Evolutionary conservation across 2,797 vertebrate species (phyloP).

Genomic region (Nyctibius grandis): DNA sequence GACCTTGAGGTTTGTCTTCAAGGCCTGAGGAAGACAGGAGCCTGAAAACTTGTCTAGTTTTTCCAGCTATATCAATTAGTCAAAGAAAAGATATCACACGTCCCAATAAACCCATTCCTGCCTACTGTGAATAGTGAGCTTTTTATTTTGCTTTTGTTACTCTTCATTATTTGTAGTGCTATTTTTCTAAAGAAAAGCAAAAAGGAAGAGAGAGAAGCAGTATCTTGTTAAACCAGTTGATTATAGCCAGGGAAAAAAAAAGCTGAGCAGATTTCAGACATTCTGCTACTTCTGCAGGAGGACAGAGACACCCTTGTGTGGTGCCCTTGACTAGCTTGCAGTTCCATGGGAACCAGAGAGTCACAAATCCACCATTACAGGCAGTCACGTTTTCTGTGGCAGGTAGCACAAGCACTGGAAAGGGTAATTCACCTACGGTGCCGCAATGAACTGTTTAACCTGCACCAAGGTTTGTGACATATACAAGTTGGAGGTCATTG

Average conservation of each 20-base stretch:
- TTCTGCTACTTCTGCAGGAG: background rate
- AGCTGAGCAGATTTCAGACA: background rate
- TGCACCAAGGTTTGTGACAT: background rate
- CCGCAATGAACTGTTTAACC: background rate
- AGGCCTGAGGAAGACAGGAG: background rate
- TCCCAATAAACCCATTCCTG: background rate
- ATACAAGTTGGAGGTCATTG: background rate
- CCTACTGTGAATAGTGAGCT: background rate
- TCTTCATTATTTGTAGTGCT: background rate
- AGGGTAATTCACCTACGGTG: background rate
- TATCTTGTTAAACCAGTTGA: background rate
- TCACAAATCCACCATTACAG: rapidly evolving
- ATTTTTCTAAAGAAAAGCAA: background rate
- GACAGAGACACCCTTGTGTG: background rate
- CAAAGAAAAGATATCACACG: background rate
- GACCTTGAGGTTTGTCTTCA: background rate
- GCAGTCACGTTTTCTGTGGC: background rate
- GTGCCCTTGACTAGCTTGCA: background rate
- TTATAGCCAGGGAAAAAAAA: rapidly evolving
- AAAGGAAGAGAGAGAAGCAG: background rate
- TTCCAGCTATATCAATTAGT: background rate
- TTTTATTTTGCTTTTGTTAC: background rate
- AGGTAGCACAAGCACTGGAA: background rate
- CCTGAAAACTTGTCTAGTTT: background rate
- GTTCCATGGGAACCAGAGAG: background rate